These are phyloP conservation scores for Acanthococcus lagerstroemiae DNA, from an alignment of 2,888 invertebrate species.

Conservation along the genomic window DNA sequence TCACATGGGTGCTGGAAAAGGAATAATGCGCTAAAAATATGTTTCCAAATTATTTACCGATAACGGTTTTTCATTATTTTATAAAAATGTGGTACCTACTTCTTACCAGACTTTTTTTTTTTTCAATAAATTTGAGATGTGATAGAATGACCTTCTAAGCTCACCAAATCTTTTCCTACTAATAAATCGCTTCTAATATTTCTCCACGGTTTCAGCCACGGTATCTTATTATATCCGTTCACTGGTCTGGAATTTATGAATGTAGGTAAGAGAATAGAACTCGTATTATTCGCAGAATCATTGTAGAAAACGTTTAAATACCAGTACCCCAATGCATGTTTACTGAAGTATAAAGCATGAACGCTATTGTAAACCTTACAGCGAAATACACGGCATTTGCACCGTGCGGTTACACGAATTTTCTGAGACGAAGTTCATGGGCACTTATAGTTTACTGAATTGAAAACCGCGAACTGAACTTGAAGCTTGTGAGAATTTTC, in stretches of 20 bases:
- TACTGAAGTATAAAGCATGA: background rate
- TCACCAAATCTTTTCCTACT: background rate
- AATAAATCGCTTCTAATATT: background rate
- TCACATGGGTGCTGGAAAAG: background rate
- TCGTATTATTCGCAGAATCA: background rate
- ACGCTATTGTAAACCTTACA: background rate
- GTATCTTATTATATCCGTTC: conserved; percentile 19
- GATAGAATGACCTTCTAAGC: background rate
- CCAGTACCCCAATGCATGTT: background rate
- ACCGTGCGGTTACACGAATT: background rate
- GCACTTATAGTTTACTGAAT: background rate
- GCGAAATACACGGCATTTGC: background rate
- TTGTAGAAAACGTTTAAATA: background rate
- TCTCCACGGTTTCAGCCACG: conserved; percentile 2
- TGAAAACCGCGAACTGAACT: too few relatives aligned
- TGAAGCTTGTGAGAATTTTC: background rate
- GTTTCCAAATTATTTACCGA: background rate
- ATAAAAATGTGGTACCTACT: background rate
- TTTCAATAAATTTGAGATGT: background rate
- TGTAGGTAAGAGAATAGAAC: background rate
- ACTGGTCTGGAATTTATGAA: conserved; percentile 19
- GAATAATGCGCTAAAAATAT: background rate
- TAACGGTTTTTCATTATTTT: background rate
- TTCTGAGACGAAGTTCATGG: background rate
- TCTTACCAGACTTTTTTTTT: background rate